Evolutionary conservation across 1,140 invertebrate species (phyloP), one percentile per base, ranked within the genome.

Genomic region (Ostrea edulis): DNA sequence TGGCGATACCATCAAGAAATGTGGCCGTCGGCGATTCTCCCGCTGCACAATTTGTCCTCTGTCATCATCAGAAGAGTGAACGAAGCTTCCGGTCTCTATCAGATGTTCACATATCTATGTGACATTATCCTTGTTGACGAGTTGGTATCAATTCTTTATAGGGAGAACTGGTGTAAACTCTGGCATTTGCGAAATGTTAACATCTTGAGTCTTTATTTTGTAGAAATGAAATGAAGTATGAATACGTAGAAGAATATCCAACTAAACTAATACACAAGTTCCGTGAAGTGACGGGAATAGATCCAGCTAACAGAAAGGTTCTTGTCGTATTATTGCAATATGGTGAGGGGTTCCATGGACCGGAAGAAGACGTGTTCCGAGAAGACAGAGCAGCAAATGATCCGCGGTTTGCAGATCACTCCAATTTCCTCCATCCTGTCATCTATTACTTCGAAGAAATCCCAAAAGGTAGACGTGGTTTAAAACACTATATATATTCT

Each of bases 381-480:
- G 54, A 84, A 11, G 92, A 95, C 83, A 89, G 95, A 82, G 94
- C 94, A 8, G 92, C 90, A 20, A 93, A 92, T 0, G 92, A 93
- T 25, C 92, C 93, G 11, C 54, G 88, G 22, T 92, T 93, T 65
- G 95, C 94, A 14, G 91, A 95, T 84, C 62, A 91, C 29, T 95
- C 94, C 20, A 95, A 95, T 91, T 95, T 95, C 84, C 92, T 95
- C 9, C 95, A 95, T 89, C 95, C 95, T 4, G 94, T 95, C 0
- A 91, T 95, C 54, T 95, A 95, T 89, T 94, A 91, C 86, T 95
- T 94, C 88, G 82, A 92, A 17, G 87, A 51, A 25, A 62, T 94
- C 29, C 94, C 94, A 54, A 92, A 91, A 89, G 93, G 94, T 94
- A 89, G 68, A 85, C 55, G 5, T 86, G 8, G 2, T 58, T 53